phyloP scores from a whole-genome alignment of 2,113 vertebrate genomes.

The Peromyscus leucopus region DNA sequence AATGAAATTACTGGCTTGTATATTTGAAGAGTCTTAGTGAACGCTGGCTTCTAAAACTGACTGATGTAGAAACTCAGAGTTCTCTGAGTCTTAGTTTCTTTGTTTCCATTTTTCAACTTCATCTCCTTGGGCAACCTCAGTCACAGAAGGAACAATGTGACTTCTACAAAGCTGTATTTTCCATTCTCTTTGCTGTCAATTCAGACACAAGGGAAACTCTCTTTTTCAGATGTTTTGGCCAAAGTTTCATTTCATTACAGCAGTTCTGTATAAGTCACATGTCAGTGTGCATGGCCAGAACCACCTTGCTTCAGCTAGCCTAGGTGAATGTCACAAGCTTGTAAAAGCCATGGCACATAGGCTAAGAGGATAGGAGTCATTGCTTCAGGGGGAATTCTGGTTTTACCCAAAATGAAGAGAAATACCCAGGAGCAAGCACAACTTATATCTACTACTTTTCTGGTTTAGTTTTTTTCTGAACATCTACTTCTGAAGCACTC shows the following conservation, averaged over 20 bases:
- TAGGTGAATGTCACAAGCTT: not conserved
- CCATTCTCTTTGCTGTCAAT: not conserved
- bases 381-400: not conserved
- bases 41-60: not conserved
- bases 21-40: not conserved
- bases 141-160: not conserved
- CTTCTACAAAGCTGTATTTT: not conserved
- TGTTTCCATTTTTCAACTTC: constrained; percentile 1
- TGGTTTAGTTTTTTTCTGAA: not conserved
- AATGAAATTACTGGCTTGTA: not conserved
- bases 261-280: not conserved
- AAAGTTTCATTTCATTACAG: not conserved
- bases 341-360: not conserved
- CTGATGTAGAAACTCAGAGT: not conserved
- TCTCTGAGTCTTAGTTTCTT: not conserved
- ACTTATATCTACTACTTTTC: not conserved
- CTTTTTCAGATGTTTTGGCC: not conserved
- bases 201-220: not conserved
- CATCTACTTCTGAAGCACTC: not conserved
- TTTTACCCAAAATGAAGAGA: not conserved
- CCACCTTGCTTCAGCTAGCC: not conserved
- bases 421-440: not conserved
- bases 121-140: not conserved
- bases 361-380: not conserved
- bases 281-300: not conserved